These are phyloP conservation scores for Hippocampus guttulatus DNA, from an alignment of 2,113 vertebrate species.

Conservation along the genomic window DNA sequence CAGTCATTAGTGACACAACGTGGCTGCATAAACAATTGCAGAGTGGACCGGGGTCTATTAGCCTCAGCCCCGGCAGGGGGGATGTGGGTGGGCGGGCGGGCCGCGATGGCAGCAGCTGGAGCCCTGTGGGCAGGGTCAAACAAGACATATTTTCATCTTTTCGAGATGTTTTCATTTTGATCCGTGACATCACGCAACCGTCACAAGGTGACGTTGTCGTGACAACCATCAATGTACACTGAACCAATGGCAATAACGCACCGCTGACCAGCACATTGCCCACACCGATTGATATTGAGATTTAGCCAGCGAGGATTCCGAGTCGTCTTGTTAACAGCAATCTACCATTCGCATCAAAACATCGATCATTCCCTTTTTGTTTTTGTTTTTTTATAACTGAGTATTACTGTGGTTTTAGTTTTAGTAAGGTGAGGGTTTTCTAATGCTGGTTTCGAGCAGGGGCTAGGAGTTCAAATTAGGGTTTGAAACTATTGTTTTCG, in stretches of 20 bases:
- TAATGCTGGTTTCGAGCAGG: too few relatives aligned
- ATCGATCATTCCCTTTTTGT: too few relatives aligned
- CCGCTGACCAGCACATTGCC: constrained; percentile 14
- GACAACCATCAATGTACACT: neutral
- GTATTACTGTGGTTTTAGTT: too few relatives aligned
- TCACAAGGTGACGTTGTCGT: neutral
- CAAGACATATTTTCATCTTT: constrained; percentile 28
- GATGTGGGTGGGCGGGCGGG: neutral
- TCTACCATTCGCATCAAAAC: too few relatives aligned
- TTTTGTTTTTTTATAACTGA: too few relatives aligned
- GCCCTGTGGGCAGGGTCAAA: constrained; percentile 18
- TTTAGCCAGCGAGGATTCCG: neutral
- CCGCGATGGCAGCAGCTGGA: constrained; percentile 17
- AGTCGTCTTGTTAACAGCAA: too few relatives aligned
- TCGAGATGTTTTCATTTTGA: neutral
- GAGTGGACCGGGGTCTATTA: constrained; percentile 12
- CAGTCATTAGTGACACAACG: constrained; percentile 48
- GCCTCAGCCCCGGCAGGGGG: constrained; percentile 30
- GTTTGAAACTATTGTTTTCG: too few relatives aligned
- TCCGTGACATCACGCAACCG: neutral
- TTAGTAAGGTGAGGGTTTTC: too few relatives aligned
- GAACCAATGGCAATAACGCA: constrained; percentile 10
- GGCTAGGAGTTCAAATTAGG: too few relatives aligned
- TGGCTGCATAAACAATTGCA: constrained; percentile 37
- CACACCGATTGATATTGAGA: neutral